These are phyloP conservation scores for Syrphus vitripennis DNA, from an alignment of 2,888 invertebrate species.

Conservation along the genomic window DNA sequence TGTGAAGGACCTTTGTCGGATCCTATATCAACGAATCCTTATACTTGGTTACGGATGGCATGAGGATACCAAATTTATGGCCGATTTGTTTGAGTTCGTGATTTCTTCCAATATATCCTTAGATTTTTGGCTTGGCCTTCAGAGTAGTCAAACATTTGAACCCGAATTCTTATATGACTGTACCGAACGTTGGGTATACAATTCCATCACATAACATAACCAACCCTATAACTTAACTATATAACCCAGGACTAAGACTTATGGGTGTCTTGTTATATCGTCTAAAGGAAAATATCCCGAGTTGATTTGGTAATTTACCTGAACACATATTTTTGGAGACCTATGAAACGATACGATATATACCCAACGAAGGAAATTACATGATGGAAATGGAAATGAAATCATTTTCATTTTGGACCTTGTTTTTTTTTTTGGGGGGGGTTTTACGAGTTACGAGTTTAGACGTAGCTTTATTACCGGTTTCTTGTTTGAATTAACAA, in stretches of 20 bases:
- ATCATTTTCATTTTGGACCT: slow-evolving; percentile 26
- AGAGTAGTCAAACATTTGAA: not conserved
- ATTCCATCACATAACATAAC: not conserved
- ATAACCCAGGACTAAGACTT: not conserved
- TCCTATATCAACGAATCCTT: slow-evolving; percentile 53
- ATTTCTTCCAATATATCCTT: slow-evolving; percentile 59
- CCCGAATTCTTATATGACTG: not conserved
- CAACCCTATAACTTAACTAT: not conserved
- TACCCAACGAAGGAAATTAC: slow-evolving; percentile 3
- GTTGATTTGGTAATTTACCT: slow-evolving; percentile 47
- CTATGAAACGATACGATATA: not conserved
- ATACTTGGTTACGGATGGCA: slow-evolving; percentile 49
- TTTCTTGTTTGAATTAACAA: slow-evolving; percentile 46
- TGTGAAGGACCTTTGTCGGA: slow-evolving; percentile 20
- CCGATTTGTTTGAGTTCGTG: slow-evolving; percentile 63
- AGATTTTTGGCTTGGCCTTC: slow-evolving; percentile 24
- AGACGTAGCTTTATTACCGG: not conserved
- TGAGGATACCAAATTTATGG: slow-evolving; percentile 64
- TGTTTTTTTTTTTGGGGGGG: too few relatives aligned
- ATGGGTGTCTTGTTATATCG: slow-evolving; percentile 6
- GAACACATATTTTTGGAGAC: slow-evolving; percentile 33
- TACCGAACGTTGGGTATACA: too few relatives aligned
- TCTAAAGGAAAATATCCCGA: not conserved
- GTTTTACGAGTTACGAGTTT: slow-evolving; percentile 39
- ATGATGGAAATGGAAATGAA: slow-evolving; percentile 47